Evolutionary conservation across 2,888 invertebrate species (phyloP).

Genomic region (Phortica okadai): DNA sequence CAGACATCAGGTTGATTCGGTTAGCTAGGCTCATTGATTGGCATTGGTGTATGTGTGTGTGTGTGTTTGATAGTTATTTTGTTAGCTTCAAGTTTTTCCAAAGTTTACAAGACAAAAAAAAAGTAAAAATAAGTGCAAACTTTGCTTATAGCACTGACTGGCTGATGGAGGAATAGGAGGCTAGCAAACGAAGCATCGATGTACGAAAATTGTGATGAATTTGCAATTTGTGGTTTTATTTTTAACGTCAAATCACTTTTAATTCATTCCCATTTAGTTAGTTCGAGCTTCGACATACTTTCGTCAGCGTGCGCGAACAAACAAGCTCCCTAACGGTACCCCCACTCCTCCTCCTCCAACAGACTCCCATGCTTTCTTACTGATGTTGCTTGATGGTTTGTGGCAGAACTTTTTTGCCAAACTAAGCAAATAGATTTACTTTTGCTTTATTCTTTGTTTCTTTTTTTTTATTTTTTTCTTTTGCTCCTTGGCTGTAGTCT

Average conservation of each 20-base stretch:
- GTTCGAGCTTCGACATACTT: not conserved
- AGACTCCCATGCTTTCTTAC: not conserved
- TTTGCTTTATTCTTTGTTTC: not conserved
- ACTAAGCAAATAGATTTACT: conserved; percentile 25
- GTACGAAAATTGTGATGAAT: conserved; percentile 38
- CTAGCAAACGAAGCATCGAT: not conserved
- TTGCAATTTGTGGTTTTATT: conserved; percentile 39
- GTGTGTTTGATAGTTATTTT: conserved; percentile 33
- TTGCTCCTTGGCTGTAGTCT: not conserved
- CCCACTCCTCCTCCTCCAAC: not conserved
- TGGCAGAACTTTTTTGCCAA: not conserved
- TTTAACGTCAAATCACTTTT: conserved; percentile 27
- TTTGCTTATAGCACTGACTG: not conserved
- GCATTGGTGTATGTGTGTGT: not conserved
- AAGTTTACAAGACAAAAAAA: conserved; percentile 1
- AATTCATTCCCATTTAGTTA: conserved; percentile 15
- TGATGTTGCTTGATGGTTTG: not conserved
- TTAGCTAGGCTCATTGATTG: not conserved
- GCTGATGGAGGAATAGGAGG: not conserved
- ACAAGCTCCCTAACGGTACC: no score
- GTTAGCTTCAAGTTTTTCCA: conserved; percentile 33
- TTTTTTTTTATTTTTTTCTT: not conserved
- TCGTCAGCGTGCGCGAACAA: not conserved
- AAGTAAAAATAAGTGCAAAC: not conserved
- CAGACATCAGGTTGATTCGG: not conserved